Evolutionary conservation across 2,113 vertebrate species (phyloP), one percentile per base, ranked within the genome.

Genomic region (Microcebus ravelobensis): DNA sequence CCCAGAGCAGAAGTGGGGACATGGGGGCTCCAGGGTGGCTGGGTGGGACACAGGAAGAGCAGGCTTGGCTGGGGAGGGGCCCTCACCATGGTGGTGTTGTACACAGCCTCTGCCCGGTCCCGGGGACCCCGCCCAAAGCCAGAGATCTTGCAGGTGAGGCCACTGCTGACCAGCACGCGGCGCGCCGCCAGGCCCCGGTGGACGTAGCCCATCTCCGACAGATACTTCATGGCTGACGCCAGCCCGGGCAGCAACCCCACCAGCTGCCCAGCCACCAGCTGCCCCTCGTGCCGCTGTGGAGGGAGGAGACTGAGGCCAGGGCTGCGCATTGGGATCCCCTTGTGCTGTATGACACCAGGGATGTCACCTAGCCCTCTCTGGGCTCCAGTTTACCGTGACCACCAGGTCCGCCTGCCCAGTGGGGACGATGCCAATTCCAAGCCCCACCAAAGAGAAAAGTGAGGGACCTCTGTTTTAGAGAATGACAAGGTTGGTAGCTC

Each of bases 121-220:
- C 99, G 99, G 94, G 99, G 99, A 0, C 99, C 98, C 42, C 97
- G 99, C 45, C 99, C 98, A 97, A 99, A 99, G 12, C 99, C 99
- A 0, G 99, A 99, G 95, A 99, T 99, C 97, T 99, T 99, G 98
- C 99, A 99, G 36, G 98, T 96, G 88, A 99, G 98, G 98, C 98
- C 99, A 74, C 98, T 98, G 98, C 99, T 99, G 71, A 99, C 99
- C 0, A 99, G 98, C 50, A 99, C 99, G 61, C 99, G 99, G 98
- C 99, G 99, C 55, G 99, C 99, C 0, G 99, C 99, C 20, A 99
- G 99, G 70, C 99, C 99, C 88, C 99, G 99, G 97, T 99, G 99
- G 2, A 99, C 95, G 3, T 99, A 99, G 96, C 99, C 99, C 99
- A 99, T 99, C 98, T 99, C 99, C 0, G 99, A 99, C 97, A 99